Base-by-base conservation (phyloP, 1,140 invertebrate species). In the Homarus americanus region DNA sequence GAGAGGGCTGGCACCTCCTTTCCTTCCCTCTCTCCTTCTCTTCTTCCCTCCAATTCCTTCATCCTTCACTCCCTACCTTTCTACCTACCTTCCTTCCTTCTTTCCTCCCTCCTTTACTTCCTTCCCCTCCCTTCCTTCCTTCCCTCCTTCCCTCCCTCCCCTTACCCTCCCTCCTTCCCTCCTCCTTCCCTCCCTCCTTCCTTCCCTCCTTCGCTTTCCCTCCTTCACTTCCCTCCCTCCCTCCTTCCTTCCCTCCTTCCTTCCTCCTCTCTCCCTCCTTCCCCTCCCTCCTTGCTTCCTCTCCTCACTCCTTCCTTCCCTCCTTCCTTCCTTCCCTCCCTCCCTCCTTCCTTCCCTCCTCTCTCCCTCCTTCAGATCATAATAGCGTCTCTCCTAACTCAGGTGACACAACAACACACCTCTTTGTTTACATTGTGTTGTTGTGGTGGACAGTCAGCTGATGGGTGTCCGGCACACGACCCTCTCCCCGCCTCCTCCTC, bases 261-360 rank as follows among this genome's bases (percentile, higher is more conserved):
- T 20, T 20, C 20, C 32, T 20, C 4, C 24, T 24, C 58, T n/a
- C n/a, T 63, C 58, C 58, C n/a, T n/a, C 58, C 58, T 72, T 20
- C 58, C 58, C n/a, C 58, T 34, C 58, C n/a, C 58, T n/a, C 58
- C n/a, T n/a, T n/a, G 12, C n/a, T 24, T n/a, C 58, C n/a, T 63
- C 58, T n/a, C 58, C 4, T n/a, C 58, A 15, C n/a, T n/a, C 58
- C 58, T 63, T n/a, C 58, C 58, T 63, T n/a, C 58, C 58, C n/a
- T n/a, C 58, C n/a, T 63, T n/a, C n/a, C 58, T 63, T n/a, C 58
- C 32, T 72, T n/a, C n/a, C 58, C n/a, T n/a, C 58, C 58, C n/a
- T 34, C 32, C 24, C 32, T 9, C 24, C 58, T 63, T 63, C 58
- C 58, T n/a, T 63, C 58, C 58, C n/a, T 63, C 58, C n/a, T 63